These are phyloP conservation scores for Gobio gobio DNA, from an alignment of 2,113 vertebrate species.

Conservation along the genomic window DNA sequence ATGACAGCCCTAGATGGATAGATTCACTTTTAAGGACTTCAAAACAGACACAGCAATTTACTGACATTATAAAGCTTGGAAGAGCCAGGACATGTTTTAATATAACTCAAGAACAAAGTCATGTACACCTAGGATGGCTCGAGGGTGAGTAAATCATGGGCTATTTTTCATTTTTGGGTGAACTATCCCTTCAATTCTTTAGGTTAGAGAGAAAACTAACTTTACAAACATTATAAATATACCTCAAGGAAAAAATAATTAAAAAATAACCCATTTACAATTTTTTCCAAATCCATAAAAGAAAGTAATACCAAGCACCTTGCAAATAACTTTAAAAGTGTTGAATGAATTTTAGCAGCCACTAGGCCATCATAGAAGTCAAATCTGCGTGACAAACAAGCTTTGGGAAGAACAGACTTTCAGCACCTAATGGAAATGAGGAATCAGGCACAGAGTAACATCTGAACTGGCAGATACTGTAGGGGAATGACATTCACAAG, in stretches of 20 bases:
- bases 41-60: too few relatives aligned
- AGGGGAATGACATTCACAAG: neutral
- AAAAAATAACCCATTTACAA: neutral
- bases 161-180: too few relatives aligned
- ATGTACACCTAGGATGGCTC: too few relatives aligned
- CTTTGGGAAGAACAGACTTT: neutral
- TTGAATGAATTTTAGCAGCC: neutral
- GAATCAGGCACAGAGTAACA: neutral
- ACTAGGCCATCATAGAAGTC: neutral
- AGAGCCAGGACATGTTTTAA: too few relatives aligned
- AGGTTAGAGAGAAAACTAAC: neutral
- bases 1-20: too few relatives aligned
- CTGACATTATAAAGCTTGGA: too few relatives aligned
- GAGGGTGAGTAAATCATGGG: too few relatives aligned
- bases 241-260: neutral
- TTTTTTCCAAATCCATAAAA: neutral
- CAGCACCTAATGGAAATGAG: neutral
- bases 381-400: neutral
- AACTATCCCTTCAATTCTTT: too few relatives aligned
- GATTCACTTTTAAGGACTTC: too few relatives aligned
- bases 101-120: too few relatives aligned
- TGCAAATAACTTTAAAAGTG: conserved; percentile 1
- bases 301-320: neutral
- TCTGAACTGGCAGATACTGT: neutral
- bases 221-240: neutral